phyloP scores from a whole-genome alignment of 2,113 vertebrate genomes.

The Clarias gariepinus region DNA sequence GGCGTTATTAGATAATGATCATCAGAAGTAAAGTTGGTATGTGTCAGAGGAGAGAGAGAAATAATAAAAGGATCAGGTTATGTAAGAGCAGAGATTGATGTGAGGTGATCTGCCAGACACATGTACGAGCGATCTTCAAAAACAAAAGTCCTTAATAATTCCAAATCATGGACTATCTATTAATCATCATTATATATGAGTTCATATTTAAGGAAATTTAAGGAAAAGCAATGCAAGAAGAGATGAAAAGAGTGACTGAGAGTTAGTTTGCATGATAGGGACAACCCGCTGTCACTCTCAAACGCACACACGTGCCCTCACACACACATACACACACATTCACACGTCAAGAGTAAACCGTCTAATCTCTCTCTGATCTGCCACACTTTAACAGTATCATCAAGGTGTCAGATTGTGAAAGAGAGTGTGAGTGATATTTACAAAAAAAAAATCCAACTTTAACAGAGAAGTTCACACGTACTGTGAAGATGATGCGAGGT shows the following conservation, averaged over 20 bases:
- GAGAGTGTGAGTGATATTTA: constrained; percentile 33
- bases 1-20: constrained; percentile 14
- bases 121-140: neutral
- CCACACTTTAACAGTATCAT: constrained; percentile 44
- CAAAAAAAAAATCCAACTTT: constrained; percentile 25
- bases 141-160: neutral
- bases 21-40: neutral
- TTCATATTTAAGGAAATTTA: neutral
- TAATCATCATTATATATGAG: neutral
- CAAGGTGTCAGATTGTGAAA: constrained; percentile 42
- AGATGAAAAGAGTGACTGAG: constrained; percentile 13
- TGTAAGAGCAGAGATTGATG: constrained; percentile 36
- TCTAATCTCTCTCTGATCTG: constrained; percentile 49
- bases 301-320: constrained; percentile 32
- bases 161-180: neutral
- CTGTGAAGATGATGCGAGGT: constrained; percentile 76
- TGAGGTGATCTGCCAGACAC: neutral
- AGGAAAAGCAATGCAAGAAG: neutral
- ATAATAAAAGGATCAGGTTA: constrained; percentile 23
- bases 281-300: constrained; percentile 47
- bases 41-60: neutral
- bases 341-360: constrained; percentile 38
- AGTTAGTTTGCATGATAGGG: constrained; percentile 47
- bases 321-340: constrained; percentile 32
- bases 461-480: constrained; percentile 33